These are phyloP conservation scores for Pristionchus mayeri DNA, from an alignment of 2,888 invertebrate species.

Conservation along the genomic window DNA sequence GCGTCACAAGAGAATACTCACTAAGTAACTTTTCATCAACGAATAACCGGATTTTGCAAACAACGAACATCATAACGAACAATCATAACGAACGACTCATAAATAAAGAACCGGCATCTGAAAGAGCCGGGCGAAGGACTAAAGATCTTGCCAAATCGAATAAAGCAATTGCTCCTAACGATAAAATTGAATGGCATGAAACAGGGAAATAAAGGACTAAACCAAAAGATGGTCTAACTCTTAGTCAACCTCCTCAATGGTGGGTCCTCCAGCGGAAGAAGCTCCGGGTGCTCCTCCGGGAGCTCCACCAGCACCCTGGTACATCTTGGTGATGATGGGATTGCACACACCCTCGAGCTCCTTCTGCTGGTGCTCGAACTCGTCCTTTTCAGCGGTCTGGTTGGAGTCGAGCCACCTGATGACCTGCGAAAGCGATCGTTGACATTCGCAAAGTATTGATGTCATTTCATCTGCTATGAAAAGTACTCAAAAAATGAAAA, in stretches of 20 bases:
- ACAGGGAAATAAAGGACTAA: background rate
- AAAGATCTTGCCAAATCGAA: conserved; percentile 23
- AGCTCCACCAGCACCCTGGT: conserved; percentile 87
- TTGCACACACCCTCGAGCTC: conserved; percentile 92
- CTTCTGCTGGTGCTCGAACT: conserved; percentile 85
- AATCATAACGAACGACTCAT: conserved; percentile 10
- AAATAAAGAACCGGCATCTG: background rate
- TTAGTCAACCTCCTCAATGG: conserved; percentile 77
- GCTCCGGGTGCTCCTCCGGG: conserved; percentile 80
- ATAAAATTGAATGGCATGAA: conserved; percentile 38
- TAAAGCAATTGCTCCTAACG: conserved; percentile 33
- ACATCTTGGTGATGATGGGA: conserved; percentile 94
- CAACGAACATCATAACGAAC: conserved; percentile 38
- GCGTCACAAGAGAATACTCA: background rate
- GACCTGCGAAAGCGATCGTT: conserved; percentile 77
- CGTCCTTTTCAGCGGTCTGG: conserved; percentile 83
- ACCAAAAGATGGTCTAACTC: background rate
- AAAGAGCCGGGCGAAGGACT: background rate
- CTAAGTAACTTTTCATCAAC: conserved; percentile 39
- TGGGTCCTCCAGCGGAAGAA: conserved; percentile 78
- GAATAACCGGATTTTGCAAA: conserved; percentile 21
- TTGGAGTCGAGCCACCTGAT: conserved; percentile 84
- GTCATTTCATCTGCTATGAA: too few relatives aligned
- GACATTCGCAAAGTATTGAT: too few relatives aligned
- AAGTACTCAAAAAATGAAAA: too few relatives aligned